Evolutionary conservation across 2,113 vertebrate species (phyloP), one percentile per base, ranked within the genome.

Genomic region (Collichthys lucidus): DNA sequence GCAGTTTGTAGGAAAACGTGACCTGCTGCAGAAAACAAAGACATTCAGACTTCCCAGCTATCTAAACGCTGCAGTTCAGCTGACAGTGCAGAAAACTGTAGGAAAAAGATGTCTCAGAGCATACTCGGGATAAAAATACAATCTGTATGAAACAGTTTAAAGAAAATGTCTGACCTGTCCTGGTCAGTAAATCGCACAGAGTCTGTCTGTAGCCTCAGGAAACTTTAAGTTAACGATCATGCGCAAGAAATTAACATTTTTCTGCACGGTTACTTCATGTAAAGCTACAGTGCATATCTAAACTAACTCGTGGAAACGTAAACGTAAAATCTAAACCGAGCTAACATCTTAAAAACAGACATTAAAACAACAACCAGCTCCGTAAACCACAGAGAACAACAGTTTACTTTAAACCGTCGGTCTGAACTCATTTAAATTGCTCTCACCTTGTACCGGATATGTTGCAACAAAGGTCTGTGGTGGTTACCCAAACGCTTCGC

Each of bases 381-480:
- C 56, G 6, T 7, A 35, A 35, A 10, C 1, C 5, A 16, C 11
- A 16, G 50, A 2, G 10, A 14, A 52, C 26, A 29, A 5, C 4
- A 24, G 29, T n/a, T n/a, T n/a, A n/a, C n/a, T n/a, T n/a, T n/a
- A n/a, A n/a, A n/a, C n/a, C n/a, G n/a, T n/a, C n/a, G n/a, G n/a
- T n/a, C n/a, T n/a, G n/a, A n/a, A n/a, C n/a, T n/a, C n/a, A n/a
- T n/a, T n/a, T n/a, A n/a, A 14, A 53, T 0, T 15, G 3, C 0
- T 16, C 52, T 78, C 31, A 86, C 81, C 76, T 88, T 65, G 12
- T 47, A 0, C 2, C 22, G 46, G 47, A 12, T 40, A n/a, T 12
- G 26, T 31, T 63, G 59, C 14, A 75, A n/a, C n/a, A 31, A 5
- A 59, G 16, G 17, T 14, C 0, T 6, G 35, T 11, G 15, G 11